Base-by-base conservation (phyloP, 2,888 invertebrate species). In the Cerastis leucographa region DNA sequence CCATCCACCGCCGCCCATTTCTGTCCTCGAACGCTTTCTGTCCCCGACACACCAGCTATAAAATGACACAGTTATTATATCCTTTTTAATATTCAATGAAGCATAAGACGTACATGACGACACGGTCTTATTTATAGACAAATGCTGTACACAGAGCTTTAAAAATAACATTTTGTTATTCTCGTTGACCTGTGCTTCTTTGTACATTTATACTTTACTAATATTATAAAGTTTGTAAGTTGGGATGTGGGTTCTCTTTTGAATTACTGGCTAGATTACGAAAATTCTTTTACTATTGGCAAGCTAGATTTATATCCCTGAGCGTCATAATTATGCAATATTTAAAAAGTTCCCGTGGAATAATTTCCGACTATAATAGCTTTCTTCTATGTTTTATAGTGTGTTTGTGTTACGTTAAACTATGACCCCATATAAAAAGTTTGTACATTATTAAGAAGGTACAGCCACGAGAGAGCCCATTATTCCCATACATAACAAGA, bases 401-500 rank as follows among this genome's bases (percentile, higher is more conserved):
- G 35, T 80, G 75, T 83, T 81, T 78, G 75, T 73, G 40, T 66
- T 65, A 61, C 69, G 59, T 69, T 77, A 68, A 84, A 72, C 76
- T 81, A 67, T 68, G 77, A 74, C 70, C 68, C 78, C 71, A 62
- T 72, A 78, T 78, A 83, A 87, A 83, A 81, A 80, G 72, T 86
- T 81, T 71, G 68, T 79, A 71, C 69, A 75, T 85, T 84, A 87
- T 83, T 70, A 76, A 79, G 78, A 78, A 78, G 44, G 85, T 80
- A 74, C 73, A 81, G 66, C 25, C 49, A 62, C 65, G 73, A 80
- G 83, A 85, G 78, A 70, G 80, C 74, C 85, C 84, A 88, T 85
- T 87, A 85, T 82, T 81, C 72, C 74, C 73, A 76, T 81, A 80
- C 65, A 79, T 84, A 86, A 84, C 82, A 80, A 80, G 81, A 87